Conservation (phyloP, 2,113 vertebrate species). For the Rhineura floridana region DNA sequence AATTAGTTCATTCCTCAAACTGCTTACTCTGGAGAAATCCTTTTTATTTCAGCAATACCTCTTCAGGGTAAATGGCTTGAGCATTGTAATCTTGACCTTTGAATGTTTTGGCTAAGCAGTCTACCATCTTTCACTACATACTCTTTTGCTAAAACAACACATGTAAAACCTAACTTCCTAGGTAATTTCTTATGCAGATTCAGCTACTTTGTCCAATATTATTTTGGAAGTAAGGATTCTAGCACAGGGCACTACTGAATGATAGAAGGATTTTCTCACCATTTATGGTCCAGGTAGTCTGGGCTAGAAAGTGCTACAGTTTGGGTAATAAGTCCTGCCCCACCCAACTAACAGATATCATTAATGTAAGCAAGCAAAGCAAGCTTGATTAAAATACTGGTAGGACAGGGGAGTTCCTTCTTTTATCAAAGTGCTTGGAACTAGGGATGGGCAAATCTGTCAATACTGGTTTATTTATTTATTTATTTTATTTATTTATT, state of each 20-base stretch:
- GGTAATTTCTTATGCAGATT: slow-evolving; percentile 68
- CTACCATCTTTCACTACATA: slow-evolving; percentile 60
- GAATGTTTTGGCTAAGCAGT: slow-evolving; percentile 48
- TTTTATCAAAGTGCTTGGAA: too few species aligned
- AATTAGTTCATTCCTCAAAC: slow-evolving; percentile 15
- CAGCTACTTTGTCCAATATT: slow-evolving; percentile 30
- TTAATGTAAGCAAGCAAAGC: neutral
- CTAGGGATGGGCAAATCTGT: too few species aligned
- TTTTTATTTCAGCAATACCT: neutral
- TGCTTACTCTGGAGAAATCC: neutral
- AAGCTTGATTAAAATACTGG: neutral
- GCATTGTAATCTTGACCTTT: slow-evolving; percentile 19
- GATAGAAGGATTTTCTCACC: neutral
- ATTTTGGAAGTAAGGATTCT: slow-evolving; percentile 63
- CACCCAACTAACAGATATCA: neutral
- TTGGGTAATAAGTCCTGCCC: neutral
- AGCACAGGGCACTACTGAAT: slow-evolving; percentile 45
- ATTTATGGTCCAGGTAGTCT: too few species aligned
- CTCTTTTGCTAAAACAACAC: slow-evolving; percentile 61
- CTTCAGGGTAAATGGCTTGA: neutral
- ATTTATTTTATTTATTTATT: too few species aligned
- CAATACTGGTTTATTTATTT: too few species aligned
- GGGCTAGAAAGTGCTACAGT: neutral
- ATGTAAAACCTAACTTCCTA: slow-evolving; percentile 58
- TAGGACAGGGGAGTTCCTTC: too few species aligned